Percentiles rank a stretch among this genome's conserved stretches.
Conservation (phyloP, 2,797 vertebrate species). For the Falco berigora region DNA sequence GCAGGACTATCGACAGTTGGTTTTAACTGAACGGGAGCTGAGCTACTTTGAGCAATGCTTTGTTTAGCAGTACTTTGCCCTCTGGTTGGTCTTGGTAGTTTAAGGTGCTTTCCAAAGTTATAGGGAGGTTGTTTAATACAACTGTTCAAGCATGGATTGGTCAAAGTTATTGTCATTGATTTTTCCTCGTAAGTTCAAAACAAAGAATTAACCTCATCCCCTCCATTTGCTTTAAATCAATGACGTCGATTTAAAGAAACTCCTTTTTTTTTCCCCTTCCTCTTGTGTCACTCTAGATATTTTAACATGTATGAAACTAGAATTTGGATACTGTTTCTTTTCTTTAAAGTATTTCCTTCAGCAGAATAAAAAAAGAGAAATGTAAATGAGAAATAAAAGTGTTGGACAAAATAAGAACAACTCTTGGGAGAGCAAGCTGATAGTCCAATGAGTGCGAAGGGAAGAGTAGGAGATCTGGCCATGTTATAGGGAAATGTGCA, state of each 20-base stretch:
- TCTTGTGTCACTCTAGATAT: not conserved
- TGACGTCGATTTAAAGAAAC: not conserved
- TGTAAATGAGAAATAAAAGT: not conserved
- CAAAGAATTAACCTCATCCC: not conserved
- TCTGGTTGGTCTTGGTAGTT: not conserved
- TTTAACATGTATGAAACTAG: not conserved
- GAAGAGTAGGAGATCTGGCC: not conserved
- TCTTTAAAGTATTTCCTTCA: not conserved
- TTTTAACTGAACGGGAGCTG: not conserved
- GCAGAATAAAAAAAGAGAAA: not conserved
- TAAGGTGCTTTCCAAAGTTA: not conserved
- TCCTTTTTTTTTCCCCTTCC: not conserved
- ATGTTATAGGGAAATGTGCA: not conserved
- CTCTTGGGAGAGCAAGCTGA: not conserved
- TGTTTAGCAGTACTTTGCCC: not conserved
- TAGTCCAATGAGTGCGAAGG: not conserved
- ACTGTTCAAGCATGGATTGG: not conserved
- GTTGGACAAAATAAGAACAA: not conserved
- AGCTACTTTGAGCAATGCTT: not conserved
- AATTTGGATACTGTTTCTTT: not conserved
- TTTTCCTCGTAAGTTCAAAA: constrained; percentile 7
- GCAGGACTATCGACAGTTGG: not conserved
- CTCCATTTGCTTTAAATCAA: not conserved
- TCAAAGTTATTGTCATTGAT: not conserved
- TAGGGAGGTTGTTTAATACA: not conserved